Evolutionary conservation across 2,797 vertebrate species (phyloP), one percentile per base, ranked within the genome.

Genomic region (Onychomys torridus): DNA sequence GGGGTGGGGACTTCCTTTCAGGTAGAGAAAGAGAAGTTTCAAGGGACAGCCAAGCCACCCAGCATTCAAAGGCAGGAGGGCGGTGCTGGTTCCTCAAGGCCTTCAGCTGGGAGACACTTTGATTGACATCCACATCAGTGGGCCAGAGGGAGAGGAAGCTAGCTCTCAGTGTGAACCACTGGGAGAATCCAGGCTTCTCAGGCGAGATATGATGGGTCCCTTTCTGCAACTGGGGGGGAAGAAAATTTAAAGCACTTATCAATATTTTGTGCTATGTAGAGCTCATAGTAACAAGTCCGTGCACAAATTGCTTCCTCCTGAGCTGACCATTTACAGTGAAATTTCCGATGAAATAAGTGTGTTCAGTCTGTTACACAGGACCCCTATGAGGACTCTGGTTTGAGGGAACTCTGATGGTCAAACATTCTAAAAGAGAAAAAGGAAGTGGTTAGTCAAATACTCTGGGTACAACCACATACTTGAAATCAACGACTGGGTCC

Each of bases 1-100:
- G 2, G 40, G 91, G 65, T 4, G 29, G 79, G 46, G 43, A 46
- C 86, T 78, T 92, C 93, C 93, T 88, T 61, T 85, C 86, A 77
- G 43, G n/a, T 29, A 76, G 34, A 81, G 43, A 85, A 57, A 89
- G 84, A 23, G 0, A 59, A 55, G 65, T 61, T 78, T 40, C 69
- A 49, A 90, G 82, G 57, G 49, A 34, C 27, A 21, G 82, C 0
- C 34, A 65, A 43, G 59, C 23, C 1, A n/a, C 73, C 25, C 32
- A 69, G 59, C 61, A 57, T 71, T 85, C 78, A 75, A 61, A 94
- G 77, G 46, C 91, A 73, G 16, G 65, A 96, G 52, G 76, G 87
- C 49, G 8, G 8, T 67, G 75, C 14, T 46, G 61, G 37, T n/a
- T 71, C 23, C 23, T 69, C 79, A 40, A 19, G 92, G 40, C 77